A percentile compares a stretch with the other conserved stretches of the same genome.
Evolutionary conservation across 1,140 invertebrate species (phyloP).

Genomic region (Caenorhabditis briggsae): DNA sequence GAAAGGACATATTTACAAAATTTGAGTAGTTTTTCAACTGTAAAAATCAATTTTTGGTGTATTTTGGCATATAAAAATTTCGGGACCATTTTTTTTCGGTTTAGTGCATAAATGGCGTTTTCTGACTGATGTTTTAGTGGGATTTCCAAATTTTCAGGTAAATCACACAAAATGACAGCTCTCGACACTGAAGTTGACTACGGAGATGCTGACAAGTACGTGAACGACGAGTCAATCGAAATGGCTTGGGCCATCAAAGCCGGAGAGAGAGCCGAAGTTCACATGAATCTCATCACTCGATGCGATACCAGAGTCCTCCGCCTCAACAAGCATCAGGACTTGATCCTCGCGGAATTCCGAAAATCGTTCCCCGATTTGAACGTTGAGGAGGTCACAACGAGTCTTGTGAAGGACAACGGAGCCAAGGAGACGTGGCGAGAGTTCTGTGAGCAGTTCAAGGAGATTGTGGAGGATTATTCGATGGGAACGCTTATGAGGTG

Average conservation of each 20-base stretch:
- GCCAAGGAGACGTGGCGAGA: conserved; percentile 62
- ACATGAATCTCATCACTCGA: conserved; percentile 65
- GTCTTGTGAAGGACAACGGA: conserved; percentile 56
- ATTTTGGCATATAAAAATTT: too few relatives aligned
- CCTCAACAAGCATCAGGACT: conserved; percentile 61
- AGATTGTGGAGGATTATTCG: conserved; percentile 65
- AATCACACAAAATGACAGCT: conserved; percentile 27
- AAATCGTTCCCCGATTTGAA: conserved; percentile 62
- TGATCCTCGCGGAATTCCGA: conserved; percentile 59
- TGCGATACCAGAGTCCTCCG: conserved; percentile 58
- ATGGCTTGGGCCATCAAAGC: conserved; percentile 65
- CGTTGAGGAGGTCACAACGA: conserved; percentile 58
- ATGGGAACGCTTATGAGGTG: conserved; percentile 63
- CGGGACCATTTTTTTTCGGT: too few relatives aligned
- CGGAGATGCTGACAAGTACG: conserved; percentile 63
- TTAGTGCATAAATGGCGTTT: too few relatives aligned
- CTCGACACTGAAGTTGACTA: conserved; percentile 54
- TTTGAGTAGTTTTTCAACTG: too few relatives aligned
- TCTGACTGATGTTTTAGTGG: too few relatives aligned
- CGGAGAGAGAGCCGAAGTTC: conserved; percentile 63
- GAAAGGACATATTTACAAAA: too few relatives aligned
- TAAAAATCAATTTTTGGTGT: too few relatives aligned
- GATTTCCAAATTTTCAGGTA: too few relatives aligned
- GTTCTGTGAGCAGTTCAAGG: conserved; percentile 66
- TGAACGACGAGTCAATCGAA: conserved; percentile 65